Percentiles rank a stretch among this genome's conserved stretches.
Conservation (phyloP, 2,888 invertebrate species). For the Erebia ligea region DNA sequence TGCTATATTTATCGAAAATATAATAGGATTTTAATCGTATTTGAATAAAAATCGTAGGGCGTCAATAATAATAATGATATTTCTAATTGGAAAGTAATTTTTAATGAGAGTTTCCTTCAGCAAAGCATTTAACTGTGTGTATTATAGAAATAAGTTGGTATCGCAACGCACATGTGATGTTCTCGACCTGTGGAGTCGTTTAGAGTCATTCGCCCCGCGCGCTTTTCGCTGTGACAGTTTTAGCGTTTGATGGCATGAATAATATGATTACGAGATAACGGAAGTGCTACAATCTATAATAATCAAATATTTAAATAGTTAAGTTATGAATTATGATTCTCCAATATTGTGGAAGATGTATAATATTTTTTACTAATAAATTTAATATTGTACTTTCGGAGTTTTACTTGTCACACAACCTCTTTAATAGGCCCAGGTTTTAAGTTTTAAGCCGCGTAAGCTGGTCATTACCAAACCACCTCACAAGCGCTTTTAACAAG, state of each 20-base stretch:
- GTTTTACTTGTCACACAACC: conserved; percentile 57
- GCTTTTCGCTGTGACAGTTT: conserved; percentile 73
- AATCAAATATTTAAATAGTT: conserved; percentile 81
- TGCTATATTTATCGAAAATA: conserved; percentile 70
- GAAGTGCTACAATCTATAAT: conserved; percentile 81
- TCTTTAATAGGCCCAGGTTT: background rate
- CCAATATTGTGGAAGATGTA: conserved; percentile 84
- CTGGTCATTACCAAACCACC: too few relatives aligned
- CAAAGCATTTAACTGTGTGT: conserved; percentile 74
- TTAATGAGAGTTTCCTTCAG: conserved; percentile 48
- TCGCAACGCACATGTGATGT: conserved; percentile 51
- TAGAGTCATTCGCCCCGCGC: conserved; percentile 39
- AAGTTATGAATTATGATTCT: conserved; percentile 83
- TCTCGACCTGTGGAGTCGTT: conserved; percentile 23
- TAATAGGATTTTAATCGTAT: conserved; percentile 59
- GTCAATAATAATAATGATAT: conserved; percentile 24
- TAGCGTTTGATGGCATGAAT: conserved; percentile 65
- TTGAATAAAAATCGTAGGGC: conserved; percentile 45
- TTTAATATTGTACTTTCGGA: conserved; percentile 76
- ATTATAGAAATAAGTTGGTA: conserved; percentile 57
- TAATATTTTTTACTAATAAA: conserved; percentile 84
- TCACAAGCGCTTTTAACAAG: too few relatives aligned
- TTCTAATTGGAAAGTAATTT: conserved; percentile 31
- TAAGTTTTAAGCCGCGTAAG: too few relatives aligned
- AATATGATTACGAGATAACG: conserved; percentile 47